Base-by-base conservation (phyloP, 2,113 vertebrate species). In the Cricetomys ansorgei region DNA sequence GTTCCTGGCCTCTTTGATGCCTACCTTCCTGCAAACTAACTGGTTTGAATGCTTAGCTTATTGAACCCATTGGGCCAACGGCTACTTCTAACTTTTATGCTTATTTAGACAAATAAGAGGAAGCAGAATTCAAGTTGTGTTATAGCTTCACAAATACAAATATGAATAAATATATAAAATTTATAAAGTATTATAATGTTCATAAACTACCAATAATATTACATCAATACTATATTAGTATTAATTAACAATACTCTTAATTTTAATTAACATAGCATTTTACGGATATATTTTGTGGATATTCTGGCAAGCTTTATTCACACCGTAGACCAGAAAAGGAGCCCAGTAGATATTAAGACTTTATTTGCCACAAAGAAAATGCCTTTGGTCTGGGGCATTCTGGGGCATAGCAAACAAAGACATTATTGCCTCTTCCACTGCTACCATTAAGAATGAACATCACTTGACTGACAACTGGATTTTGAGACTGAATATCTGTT, bases 371-470 rank as follows among this genome's bases (percentile, higher is more conserved):
- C n/a, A 45, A 15, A 57, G 77, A 25, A 16, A n/a, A 21, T 80
- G 34, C 25, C 27, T n/a, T 21, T 27, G 21, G 43, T 25, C 23
- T 40, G 50, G 16, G 31, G 13, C 17, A 13, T 85, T 25, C 7
- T 50, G 31, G 23, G 16, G 2, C 34, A 23, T 4, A 67, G 23
- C 62, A 48, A 59, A n/a, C 72, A 81, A 76, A 34, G 34, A 2
- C 19, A 4, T 69, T 29, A 37, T 7, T 21, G 0, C 1, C 23
- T 64, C 29, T 59, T 37, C 6, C 11, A 7, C 0, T 8, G 15
- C 4, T 37, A 29, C 25, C 48, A 72, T 29, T 43, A 43, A 11
- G 16, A 62, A 50, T 16, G 59, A 69, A 45, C 0, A 55, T 15
- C 65, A 40, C 48, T 29, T n/a, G 7, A 13, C 48, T 70, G 45